These are phyloP conservation scores for Tetramorium simillimum DNA, from an alignment of 1,140 invertebrate species.

Conservation along the genomic window DNA sequence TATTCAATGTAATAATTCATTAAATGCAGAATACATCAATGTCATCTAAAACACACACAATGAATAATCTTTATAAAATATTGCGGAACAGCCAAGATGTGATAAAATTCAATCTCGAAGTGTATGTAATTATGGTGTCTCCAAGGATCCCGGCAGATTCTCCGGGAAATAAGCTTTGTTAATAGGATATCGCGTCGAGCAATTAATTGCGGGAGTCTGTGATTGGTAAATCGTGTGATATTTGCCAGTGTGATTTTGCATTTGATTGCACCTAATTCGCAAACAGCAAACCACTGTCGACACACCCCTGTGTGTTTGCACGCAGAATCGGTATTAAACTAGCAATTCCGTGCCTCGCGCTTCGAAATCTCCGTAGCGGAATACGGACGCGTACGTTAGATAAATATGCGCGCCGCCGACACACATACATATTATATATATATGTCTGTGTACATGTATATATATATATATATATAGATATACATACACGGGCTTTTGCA, in stretches of 20 bases:
- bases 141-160: not conserved
- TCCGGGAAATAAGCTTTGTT: conserved; percentile 13
- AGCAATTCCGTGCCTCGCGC: conserved; percentile 59
- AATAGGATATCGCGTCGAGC: conserved; percentile 20
- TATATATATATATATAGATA: not conserved
- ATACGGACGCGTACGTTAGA: conserved; percentile 45
- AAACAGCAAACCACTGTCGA: conserved; percentile 73
- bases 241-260: conserved; percentile 78
- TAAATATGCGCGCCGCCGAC: conserved; percentile 45
- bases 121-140: not conserved
- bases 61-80: not conserved
- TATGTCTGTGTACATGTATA: not conserved
- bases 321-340: conserved; percentile 68
- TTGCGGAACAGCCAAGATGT: not conserved
- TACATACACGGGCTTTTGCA: not conserved
- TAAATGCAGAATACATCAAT: not conserved
- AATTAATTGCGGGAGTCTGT: conserved; percentile 70
- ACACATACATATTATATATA: not conserved
- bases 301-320: conserved; percentile 66
- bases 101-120: not conserved
- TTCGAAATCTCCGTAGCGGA: conserved; percentile 49
- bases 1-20: conserved; percentile 6
- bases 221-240: conserved; percentile 77
- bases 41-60: too few species aligned
- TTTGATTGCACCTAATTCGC: conserved; percentile 81